Conservation (phyloP, 2,797 vertebrate genomes). For the Clangula hyemalis region DNA sequence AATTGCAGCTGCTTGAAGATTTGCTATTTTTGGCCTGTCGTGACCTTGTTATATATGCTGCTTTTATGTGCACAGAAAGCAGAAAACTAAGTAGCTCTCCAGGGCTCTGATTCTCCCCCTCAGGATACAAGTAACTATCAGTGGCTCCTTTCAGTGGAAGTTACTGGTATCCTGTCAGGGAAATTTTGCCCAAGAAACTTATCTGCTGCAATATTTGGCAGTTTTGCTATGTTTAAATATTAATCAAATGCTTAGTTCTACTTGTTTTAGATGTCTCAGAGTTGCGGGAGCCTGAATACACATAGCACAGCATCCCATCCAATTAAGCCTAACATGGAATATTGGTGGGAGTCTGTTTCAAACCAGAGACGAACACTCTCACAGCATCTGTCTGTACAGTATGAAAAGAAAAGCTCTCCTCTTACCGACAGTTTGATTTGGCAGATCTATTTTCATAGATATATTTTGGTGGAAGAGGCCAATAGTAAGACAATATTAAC, state of each 20-base stretch:
- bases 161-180: conserved; percentile 24
- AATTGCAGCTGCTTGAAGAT: conserved; percentile 34
- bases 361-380: background rate
- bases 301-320: background rate
- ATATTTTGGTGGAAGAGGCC: accelerated
- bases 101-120: background rate
- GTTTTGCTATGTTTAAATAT: conserved; percentile 61
- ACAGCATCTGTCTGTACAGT: background rate
- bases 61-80: conserved; percentile 34
- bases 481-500: background rate
- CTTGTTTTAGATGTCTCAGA: background rate
- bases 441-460: background rate
- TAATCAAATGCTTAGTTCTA: conserved; percentile 51
- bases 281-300: background rate
- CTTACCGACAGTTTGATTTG: background rate
- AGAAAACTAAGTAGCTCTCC: conserved; percentile 34
- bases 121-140: background rate
- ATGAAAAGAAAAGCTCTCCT: background rate
- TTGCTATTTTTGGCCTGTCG: conserved; percentile 38
- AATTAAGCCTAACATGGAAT: background rate
- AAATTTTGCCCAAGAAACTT: conserved; percentile 33
- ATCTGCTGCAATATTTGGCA: conserved; percentile 11
- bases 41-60: conserved; percentile 41
- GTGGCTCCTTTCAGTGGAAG: conserved; percentile 39
- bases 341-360: background rate